Conservation (phyloP, 2,888 invertebrate genomes). For the Leuctra nigra region DNA sequence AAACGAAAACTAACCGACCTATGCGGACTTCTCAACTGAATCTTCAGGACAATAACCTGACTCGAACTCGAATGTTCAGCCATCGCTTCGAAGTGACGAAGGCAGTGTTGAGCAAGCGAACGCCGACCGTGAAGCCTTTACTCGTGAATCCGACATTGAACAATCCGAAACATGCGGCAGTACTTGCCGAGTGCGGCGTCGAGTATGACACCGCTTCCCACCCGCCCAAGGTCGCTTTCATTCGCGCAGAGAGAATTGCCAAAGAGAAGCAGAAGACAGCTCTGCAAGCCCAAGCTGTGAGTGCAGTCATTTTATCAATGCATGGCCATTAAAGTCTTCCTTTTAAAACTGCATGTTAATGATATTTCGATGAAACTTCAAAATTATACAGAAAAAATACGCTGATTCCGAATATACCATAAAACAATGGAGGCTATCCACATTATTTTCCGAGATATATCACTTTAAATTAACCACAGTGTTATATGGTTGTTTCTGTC, state of each 20-base stretch:
- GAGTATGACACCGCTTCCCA: constrained; percentile 77
- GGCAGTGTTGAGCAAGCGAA: constrained; percentile 62
- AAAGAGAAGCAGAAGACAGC: constrained; percentile 63
- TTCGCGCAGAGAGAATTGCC: constrained; percentile 77
- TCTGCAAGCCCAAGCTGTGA: neutral
- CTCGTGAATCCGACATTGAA: constrained; percentile 66
- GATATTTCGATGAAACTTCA: too few relatives aligned
- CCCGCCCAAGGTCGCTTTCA: constrained; percentile 73
- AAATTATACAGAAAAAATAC: too few relatives aligned
- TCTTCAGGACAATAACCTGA: constrained; percentile 67
- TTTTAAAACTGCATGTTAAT: too few relatives aligned
- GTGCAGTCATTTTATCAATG: too few relatives aligned
- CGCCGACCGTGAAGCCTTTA: constrained; percentile 68
- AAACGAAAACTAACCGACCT: constrained; percentile 61
- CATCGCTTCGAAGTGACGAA: constrained; percentile 72
- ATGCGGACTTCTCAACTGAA: constrained; percentile 71
- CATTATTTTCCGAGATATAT: too few relatives aligned
- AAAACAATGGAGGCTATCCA: too few relatives aligned
- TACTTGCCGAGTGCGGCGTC: constrained; percentile 77
- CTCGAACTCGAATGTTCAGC: constrained; percentile 58
- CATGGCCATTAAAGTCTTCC: too few relatives aligned
- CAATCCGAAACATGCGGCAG: constrained; percentile 76
- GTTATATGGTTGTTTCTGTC: too few relatives aligned
- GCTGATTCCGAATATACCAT: too few relatives aligned
- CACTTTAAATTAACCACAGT: too few relatives aligned